Evolutionary conservation across 2,797 vertebrate genomes (phyloP), one percentile per base, ranked within the genome.

Genomic region (Gobionotothen gibberifrons): DNA sequence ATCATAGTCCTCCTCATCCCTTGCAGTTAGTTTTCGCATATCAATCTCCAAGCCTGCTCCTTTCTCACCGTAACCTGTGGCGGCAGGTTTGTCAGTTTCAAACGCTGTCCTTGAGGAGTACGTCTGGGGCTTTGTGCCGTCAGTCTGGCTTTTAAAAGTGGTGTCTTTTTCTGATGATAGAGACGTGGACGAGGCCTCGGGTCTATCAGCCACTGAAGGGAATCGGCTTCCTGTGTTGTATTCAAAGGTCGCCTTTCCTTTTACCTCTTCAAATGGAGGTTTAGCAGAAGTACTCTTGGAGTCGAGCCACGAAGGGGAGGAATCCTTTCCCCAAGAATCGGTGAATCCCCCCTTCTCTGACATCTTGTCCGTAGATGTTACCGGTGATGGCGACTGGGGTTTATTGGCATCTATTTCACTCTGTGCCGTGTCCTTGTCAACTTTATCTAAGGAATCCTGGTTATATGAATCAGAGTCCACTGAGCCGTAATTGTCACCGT

Each of bases 401-500:
- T 86, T 92, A 56, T 83, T 80, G 2, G 57, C 21, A 63, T 80
- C 78, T 43, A 16, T 79, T 14, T 72, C 76, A 26, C 8, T 61
- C 57, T 86, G 91, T 40, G 16, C 22, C 19, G 15, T 8, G 42
- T 91, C 89, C 53, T 83, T 90, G 15, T 89, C 86, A 1, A 16
- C 55, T 62, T 88, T 92, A 3, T 93, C 92, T 13, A 82, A 36
- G 10, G 89, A 87, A 51, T 94, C 93, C 53, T 91, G 90, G 26
- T 44, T 74, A 82, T 86, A 94, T 3, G 86, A 92, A 64, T 93
- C 92, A 0, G 89, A 92, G 57, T 95, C 95, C 74, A 87, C 57
- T 1, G 93, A 93, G 89, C 94, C 96, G 43, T 98, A 98, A 76
- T 97, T 91, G 74, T 99, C 97, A 43, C 97, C 86, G 16, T 99